Conservation (phyloP, 2,888 invertebrate species). For the Plusia festucae region DNA sequence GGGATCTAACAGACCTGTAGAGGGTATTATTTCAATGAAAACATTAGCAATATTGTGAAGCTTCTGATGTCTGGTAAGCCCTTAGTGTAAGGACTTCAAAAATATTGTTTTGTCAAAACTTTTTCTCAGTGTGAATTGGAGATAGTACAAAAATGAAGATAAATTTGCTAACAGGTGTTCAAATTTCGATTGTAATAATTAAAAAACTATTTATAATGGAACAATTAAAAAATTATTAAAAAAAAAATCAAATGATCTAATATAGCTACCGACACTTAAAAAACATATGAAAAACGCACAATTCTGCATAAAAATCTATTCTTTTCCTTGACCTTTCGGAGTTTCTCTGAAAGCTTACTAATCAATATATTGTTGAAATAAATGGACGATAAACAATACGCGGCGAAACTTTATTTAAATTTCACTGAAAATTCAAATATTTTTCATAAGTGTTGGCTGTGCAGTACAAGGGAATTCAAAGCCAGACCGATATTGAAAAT, state of each 20-base stretch:
- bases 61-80: conserved; percentile 13
- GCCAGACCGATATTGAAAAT: conserved; percentile 53
- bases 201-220: background rate
- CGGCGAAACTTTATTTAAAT: conserved; percentile 19
- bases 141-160: background rate
- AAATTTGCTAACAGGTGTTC: background rate
- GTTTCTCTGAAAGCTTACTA: too few relatives aligned
- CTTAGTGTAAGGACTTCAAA: background rate
- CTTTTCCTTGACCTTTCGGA: too few relatives aligned
- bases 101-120: background rate
- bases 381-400: conserved; percentile 1
- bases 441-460: conserved; percentile 34
- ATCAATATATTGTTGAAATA: background rate
- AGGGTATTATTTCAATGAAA: conserved; percentile 40
- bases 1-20: conserved; percentile 32
- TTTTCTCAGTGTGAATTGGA: too few relatives aligned
- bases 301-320: too few relatives aligned
- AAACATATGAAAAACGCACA: too few relatives aligned
- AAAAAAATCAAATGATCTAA: too few relatives aligned
- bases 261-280: too few relatives aligned
- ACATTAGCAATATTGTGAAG: conserved; percentile 33
- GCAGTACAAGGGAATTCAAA: conserved; percentile 28
- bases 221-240: too few relatives aligned
- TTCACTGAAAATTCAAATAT: conserved; percentile 34
- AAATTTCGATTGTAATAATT: background rate